These are phyloP conservation scores for Lycocerus yunnanus DNA, from an alignment of 2,888 invertebrate genomes.

Conservation along the genomic window DNA sequence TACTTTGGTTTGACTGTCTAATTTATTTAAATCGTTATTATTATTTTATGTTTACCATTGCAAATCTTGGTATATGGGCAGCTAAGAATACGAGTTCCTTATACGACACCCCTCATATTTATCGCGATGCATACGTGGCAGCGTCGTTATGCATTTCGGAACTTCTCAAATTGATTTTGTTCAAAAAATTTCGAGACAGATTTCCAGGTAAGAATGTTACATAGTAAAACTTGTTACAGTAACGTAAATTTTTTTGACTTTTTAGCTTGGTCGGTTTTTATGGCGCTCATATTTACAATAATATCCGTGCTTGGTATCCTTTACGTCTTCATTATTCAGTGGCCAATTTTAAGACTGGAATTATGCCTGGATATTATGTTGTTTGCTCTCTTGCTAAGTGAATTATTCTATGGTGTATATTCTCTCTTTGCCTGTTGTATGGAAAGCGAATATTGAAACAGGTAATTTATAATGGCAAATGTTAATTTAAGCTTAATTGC, in stretches of 20 bases:
- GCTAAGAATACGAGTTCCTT: conserved; percentile 13
- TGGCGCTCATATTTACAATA: conserved; percentile 8
- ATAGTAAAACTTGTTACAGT: background rate
- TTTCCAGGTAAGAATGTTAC: conserved; percentile 13
- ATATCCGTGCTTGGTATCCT: conserved; percentile 7
- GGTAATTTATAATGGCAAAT: background rate
- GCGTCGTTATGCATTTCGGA: conserved; percentile 9
- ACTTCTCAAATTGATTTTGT: conserved; percentile 16
- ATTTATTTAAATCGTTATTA: conserved; percentile 24
- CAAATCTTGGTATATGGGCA: conserved; percentile 18
- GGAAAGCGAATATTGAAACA: background rate
- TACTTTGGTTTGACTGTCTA: conserved; percentile 18
- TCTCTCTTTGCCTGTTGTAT: background rate
- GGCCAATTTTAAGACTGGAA: conserved; percentile 10
- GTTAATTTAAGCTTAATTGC: background rate
- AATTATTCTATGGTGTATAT: conserved; percentile 6
- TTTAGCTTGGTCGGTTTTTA: conserved; percentile 15
- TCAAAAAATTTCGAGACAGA: conserved; percentile 11
- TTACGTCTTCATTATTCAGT: conserved; percentile 15
- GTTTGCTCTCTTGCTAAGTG: conserved; percentile 2
- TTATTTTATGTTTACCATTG: conserved; percentile 17
- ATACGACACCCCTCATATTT: conserved; percentile 22
- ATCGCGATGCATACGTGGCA: conserved; percentile 11
- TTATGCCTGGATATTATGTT: conserved; percentile 16
- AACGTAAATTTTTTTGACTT: background rate